Conservation (phyloP, 35 echinoderm and acorn worm species). For the Hemicentrotus pulcherrimus region DNA sequence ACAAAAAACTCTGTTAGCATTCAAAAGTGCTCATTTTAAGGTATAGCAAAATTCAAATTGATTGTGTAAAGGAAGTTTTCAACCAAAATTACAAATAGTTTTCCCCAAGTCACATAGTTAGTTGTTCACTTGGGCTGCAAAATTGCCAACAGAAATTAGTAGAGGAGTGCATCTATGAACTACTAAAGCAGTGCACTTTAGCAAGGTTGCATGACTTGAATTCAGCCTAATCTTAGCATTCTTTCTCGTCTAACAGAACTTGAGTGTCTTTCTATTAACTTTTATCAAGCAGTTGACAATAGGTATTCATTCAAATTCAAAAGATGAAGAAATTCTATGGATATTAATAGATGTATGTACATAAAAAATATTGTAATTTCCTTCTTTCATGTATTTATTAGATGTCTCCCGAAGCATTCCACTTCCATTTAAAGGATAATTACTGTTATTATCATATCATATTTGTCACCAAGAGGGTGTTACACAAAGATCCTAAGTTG, state of each 20-base stretch:
- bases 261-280: not conserved
- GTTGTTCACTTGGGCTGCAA: no score
- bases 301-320: not conserved
- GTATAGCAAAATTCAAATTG: no score
- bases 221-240: not conserved
- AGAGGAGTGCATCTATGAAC: not conserved
- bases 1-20: no score
- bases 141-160: no score
- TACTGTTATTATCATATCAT: not conserved
- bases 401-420: not conserved
- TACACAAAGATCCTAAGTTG: no score
- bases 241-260: not conserved
- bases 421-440: not conserved
- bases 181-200: not conserved
- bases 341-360: not conserved
- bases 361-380: not conserved
- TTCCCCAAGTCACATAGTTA: no score
- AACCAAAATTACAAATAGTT: no score
- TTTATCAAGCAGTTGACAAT: not conserved
- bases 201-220: not conserved
- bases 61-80: no score
- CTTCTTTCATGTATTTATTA: not conserved
- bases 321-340: not conserved
- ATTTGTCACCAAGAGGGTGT: not conserved
- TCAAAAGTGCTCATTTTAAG: no score